Conservation (phyloP, 2,113 vertebrate genomes). For the Neodon shergylaensis region DNA sequence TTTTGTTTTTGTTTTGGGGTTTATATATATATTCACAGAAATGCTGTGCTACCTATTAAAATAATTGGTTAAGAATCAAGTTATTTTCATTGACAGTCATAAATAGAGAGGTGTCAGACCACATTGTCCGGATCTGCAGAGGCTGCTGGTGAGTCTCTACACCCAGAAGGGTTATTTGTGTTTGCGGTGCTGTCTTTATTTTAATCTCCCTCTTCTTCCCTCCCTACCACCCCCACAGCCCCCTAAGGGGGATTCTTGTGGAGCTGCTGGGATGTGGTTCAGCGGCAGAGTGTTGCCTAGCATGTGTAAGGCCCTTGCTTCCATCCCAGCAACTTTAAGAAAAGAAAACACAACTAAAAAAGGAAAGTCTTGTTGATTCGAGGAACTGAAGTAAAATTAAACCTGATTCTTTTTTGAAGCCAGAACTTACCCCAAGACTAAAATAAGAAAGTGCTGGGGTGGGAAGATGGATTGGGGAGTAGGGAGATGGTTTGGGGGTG, state of each 20-base stretch:
- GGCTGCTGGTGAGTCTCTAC: not conserved
- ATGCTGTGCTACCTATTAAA: constrained; percentile 67
- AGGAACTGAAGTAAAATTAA: constrained; percentile 46
- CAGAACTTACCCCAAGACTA: constrained; percentile 50
- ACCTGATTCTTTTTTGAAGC: constrained; percentile 17
- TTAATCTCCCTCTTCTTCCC: not conserved
- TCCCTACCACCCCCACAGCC: not conserved
- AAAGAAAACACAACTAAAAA: not conserved
- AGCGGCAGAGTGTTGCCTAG: not conserved
- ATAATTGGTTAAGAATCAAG: constrained; percentile 63
- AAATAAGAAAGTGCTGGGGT: not conserved
- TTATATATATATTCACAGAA: constrained; percentile 62
- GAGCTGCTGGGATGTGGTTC: not conserved
- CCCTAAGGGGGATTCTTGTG: not conserved
- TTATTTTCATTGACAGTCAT: constrained; percentile 63
- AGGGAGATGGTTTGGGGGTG: no score
- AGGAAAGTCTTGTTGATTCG: constrained; percentile 4
- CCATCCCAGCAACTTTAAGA: not conserved
- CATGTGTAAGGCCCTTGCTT: not conserved
- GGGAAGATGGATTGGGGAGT: not conserved
- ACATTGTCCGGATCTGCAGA: constrained; percentile 36
- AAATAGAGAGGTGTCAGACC: constrained; percentile 72
- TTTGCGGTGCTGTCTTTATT: not conserved
- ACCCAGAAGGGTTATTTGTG: not conserved
- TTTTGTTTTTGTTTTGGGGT: constrained; percentile 51